Evolutionary conservation across 2,888 invertebrate genomes (phyloP).

Genomic region (Chrysomela aeneicollis): DNA sequence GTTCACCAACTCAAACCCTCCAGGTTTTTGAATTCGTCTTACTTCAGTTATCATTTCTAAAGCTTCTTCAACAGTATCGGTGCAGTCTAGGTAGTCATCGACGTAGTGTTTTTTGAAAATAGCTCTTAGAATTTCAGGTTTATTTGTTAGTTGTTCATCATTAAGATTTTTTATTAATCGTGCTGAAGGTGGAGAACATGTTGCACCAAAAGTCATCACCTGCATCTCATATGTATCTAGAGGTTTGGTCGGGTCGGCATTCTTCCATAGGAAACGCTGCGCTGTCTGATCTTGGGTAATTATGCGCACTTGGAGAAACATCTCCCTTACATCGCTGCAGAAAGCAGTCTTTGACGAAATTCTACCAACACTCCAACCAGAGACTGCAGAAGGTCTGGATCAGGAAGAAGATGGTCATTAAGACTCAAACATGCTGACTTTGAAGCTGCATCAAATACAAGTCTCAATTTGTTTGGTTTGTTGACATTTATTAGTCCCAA

Average conservation of each 20-base stretch:
- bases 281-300: background rate
- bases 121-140: background rate
- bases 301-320: background rate
- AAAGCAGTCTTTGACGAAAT: background rate
- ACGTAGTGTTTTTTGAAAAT: background rate
- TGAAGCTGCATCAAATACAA: conserved; percentile 5
- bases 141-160: background rate
- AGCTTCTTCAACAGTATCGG: background rate
- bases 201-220: conserved; percentile 6
- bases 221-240: background rate
- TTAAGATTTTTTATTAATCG: background rate
- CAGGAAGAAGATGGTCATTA: background rate
- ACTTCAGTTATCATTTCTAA: too few relatives aligned
- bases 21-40: too few relatives aligned
- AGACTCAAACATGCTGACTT: background rate
- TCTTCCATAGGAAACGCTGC: background rate
- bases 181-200: background rate
- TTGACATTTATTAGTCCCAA: conserved; percentile 1
- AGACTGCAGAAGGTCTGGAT: background rate
- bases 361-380: background rate
- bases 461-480: conserved; percentile 10
- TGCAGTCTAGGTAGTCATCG: background rate
- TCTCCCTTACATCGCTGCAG: background rate
- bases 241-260: background rate
- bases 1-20: conserved; percentile 29